Evolutionary conservation across 1,140 invertebrate species (phyloP).

Genomic region (Popillia japonica): DNA sequence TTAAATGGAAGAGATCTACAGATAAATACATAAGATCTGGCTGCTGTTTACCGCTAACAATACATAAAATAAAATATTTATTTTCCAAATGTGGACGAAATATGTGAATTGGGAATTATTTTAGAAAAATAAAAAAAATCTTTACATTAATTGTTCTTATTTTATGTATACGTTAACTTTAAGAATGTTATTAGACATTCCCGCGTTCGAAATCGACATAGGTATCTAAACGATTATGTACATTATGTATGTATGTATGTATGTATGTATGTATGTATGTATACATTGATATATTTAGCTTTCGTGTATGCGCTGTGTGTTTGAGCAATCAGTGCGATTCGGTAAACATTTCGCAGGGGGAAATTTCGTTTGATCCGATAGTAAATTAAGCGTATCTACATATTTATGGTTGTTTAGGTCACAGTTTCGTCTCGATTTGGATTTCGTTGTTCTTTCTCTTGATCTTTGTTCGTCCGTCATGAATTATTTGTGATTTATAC

Average conservation of each 20-base stretch:
- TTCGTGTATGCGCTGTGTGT: not conserved
- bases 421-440: no score
- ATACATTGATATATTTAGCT: not conserved
- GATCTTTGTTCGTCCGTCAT: no score
- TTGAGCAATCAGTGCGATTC: constrained; percentile 3
- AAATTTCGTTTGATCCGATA: not conserved
- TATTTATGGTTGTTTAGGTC: not conserved
- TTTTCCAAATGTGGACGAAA: no score
- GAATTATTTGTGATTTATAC: no score
- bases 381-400: not conserved
- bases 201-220: not conserved
- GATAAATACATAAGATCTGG: no score
- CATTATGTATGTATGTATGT: no score
- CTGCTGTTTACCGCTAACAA: no score
- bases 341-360: not conserved
- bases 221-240: not conserved
- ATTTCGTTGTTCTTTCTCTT: no score
- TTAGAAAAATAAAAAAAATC: not conserved
- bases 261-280: no score
- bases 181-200: not conserved
- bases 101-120: no score
- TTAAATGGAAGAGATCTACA: no score
- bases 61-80: no score
- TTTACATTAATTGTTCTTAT: not conserved
- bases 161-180: not conserved